Evolutionary conservation across 2,888 invertebrate genomes (phyloP), one percentile per base, ranked within the genome.

Genomic region (Tyria jacobaeae): DNA sequence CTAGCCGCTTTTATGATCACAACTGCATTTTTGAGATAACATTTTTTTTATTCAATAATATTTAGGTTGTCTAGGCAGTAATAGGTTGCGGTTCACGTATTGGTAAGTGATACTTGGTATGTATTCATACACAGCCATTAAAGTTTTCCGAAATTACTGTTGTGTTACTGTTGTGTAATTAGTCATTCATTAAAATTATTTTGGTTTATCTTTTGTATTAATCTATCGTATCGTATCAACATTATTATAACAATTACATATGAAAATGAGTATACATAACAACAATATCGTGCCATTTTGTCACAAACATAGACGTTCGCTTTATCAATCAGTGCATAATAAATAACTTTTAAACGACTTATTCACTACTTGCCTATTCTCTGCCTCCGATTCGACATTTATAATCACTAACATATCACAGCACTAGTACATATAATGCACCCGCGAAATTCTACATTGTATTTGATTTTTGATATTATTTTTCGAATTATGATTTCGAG

Each of bases 381-480:
- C 64, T 67, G 66, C 65, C 85, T 83, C 75, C 87, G 84, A 67
- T 77, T 74, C 80, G 86, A 78, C 88, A 89, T 89, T 86, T 81
- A 72, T 69, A 67, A 70, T 60, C 81, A 78, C 68, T 75, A 67
- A 69, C 81, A 79, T 74, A 72, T 69, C 80, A 76, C 80, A 83
- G 78, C 81, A 82, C 80, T 79, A 80, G 62, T 73, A n/a, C n/a
- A n/a, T n/a, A 35, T 48, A 60, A 44, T 41, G 15, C 51, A 73
- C 76, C 64, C 75, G 77, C 76, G 72, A 75, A 71, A 70, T 63
- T 41, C 64, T 70, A 64, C 71, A 73, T 72, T 60, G 69, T 70
- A 60, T 75, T 78, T 80, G 76, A 75, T 76, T 78, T 82, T 77
- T 62, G 64, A 73, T 72, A 71, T 73, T 57, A 64, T 49, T 57